phyloP scores from a whole-genome alignment of 2,888 invertebrate species.

The Hydropsyche betteni region DNA sequence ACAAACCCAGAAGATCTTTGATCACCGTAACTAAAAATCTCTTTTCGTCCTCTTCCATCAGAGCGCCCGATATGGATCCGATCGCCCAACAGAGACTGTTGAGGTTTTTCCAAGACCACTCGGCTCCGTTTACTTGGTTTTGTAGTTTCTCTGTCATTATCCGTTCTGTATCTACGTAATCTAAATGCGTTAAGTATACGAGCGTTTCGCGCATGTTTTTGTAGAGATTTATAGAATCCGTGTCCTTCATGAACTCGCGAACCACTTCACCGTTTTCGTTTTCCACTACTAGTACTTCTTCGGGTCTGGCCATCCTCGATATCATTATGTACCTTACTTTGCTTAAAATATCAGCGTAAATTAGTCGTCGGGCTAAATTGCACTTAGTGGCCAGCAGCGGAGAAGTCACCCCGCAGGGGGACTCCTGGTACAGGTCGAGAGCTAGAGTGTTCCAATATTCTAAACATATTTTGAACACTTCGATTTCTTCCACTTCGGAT shows the following conservation, averaged over 20 bases:
- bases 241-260: slow-evolving; percentile 99
- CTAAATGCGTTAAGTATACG: slow-evolving; percentile 98
- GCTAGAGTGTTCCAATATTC: slow-evolving; percentile 98
- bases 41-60: slow-evolving; percentile 99
- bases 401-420: slow-evolving; percentile 71
- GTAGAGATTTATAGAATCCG: slow-evolving; percentile 98
- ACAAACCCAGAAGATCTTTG: slow-evolving; percentile 94
- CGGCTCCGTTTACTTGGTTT: slow-evolving; percentile 97
- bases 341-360: slow-evolving; percentile 83
- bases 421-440: slow-evolving; percentile 90
- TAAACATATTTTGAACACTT: slow-evolving; percentile 99
- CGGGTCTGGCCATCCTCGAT: slow-evolving; percentile 99
- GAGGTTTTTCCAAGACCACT: slow-evolving; percentile 99
- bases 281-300: slow-evolving; percentile 99
- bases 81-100: slow-evolving; percentile 99
- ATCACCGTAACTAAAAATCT: slow-evolving; percentile 98
- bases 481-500: slow-evolving; percentile 98
- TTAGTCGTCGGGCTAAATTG: slow-evolving; percentile 70
- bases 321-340: slow-evolving; percentile 98
- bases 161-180: slow-evolving; percentile 95
- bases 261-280: slow-evolving; percentile 99
- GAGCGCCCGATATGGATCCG: slow-evolving; percentile 98
- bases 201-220: slow-evolving; percentile 99
- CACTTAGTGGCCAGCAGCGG: slow-evolving; percentile 60
- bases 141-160: slow-evolving; percentile 99